Evolutionary conservation across 2,797 vertebrate species (phyloP), one percentile per base, ranked within the genome.

Genomic region (Salmo trutta): DNA sequence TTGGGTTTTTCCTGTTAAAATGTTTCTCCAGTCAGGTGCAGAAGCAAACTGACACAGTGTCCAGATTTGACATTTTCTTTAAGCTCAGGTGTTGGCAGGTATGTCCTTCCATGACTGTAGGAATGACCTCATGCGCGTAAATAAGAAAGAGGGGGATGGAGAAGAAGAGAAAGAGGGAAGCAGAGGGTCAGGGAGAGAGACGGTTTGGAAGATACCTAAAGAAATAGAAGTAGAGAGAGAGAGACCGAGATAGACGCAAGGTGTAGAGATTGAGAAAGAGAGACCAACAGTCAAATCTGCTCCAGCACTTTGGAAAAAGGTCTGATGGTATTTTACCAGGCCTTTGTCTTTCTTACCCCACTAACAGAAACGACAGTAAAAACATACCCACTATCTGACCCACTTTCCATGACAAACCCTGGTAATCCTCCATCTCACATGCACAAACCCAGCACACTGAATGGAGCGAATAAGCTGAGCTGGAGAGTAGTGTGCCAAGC

Each of bases 351-450:
- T 74, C 77, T 80, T 76, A 88, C 88, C 89, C 90, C 87, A 74
- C 81, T 87, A 86, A 82, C 71, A 87, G 82, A 87, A 90, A 90
- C 85, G 79, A 77, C 88, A 82, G 75, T 88, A 87, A 93, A 92
- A 91, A 86, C 77, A 83, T 92, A 89, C 89, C 88, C 67, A 36
- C 88, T 15, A 65, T 91, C 89, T 93, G 79, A 93, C 93, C 93
- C 91, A 94, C 87, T 95, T 95, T 94, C 90, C 89, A 90, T 83
- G 82, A 87, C 79, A 87, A 86, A 91, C 85, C 56, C 56, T n/a
- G 8, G 51, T 89, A 90, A 90, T 91, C 90, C 90, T 47, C 73
- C 84, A 78, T 77, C 74, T 75, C 65, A 79, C 89, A 88, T 89
- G 91, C 86, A 88, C 81, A 87, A 83, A 82, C 85, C 81, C 86